Evolutionary conservation across 2,797 vertebrate genomes (phyloP), one percentile per base, ranked within the genome.

Genomic region (Manis javanica): DNA sequence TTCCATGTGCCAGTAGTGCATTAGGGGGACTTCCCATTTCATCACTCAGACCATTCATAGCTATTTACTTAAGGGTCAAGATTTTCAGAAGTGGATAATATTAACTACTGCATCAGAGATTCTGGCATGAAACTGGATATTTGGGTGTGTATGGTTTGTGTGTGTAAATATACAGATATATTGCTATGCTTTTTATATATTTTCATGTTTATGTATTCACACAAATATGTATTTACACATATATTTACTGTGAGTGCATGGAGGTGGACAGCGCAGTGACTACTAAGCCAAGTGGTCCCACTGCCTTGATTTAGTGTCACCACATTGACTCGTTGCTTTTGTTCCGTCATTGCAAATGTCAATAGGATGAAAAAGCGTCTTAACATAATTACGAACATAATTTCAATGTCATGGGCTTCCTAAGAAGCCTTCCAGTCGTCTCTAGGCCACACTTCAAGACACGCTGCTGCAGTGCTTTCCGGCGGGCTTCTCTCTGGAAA

Each of bases 351-450:
- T 1, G 51, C 21, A 34, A 29, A 19, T 1, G 24, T 0, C 2
- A 24, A 18, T 5, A 6, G 5, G 6, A 37, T 16, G 3, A n/a
- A n/a, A 14, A 46, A 26, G 4, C 14, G 2, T 46, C 4, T 57
- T 7, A 15, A n/a, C 26, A 6, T 24, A 10, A 13, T 6, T 63
- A 1, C 7, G 51, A 64, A 24, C 0, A 1, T 34, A 24, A 11
- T 39, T 39, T 7, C 18, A 29, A 51, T 5, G 12, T 55, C 46
- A 26, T 3, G 5, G 7, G 9, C 34, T 31, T 49, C 51, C 23
- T 31, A 12, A 31, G 29, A 15, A 12, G 61, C 18, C 26, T 5
- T n/a, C 39, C 5, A 1, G 31, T 53, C 24, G 14, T 53, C 61
- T 34, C 13, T 3, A 23, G 84, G 34, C 26, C 59, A 53, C 34